phyloP scores from a whole-genome alignment of 2,797 vertebrate species.

The Tinamus major region DNA sequence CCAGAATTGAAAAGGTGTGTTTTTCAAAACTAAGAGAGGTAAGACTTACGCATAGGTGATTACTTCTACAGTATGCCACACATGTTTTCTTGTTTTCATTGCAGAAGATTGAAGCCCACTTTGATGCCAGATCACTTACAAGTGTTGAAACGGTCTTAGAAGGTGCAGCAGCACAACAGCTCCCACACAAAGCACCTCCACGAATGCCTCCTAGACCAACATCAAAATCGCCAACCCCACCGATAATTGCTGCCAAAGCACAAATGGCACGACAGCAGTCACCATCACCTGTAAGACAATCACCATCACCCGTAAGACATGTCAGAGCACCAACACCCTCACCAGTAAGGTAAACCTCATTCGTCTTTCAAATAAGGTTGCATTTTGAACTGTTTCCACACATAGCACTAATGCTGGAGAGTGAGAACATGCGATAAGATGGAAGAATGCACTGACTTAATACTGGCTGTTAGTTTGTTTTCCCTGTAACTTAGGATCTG shows the following conservation, averaged over 20 bases:
- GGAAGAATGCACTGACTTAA: background rate
- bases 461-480: background rate
- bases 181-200: constrained; percentile 95
- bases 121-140: constrained; percentile 86
- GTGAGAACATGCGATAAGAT: background rate
- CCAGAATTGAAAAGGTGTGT: constrained; percentile 90
- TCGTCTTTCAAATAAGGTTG: background rate
- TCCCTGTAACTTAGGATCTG: background rate
- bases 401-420: background rate
- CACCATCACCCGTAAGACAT: constrained; percentile 94
- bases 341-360: constrained; percentile 86
- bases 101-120: constrained; percentile 88
- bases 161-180: constrained; percentile 84
- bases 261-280: constrained; percentile 91
- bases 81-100: constrained; percentile 15
- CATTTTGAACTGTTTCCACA: background rate
- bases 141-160: constrained; percentile 90
- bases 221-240: constrained; percentile 90
- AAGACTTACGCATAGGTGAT: background rate
- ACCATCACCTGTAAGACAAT: constrained; percentile 94
- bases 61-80: background rate
- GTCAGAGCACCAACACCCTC: constrained; percentile 91
- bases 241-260: constrained; percentile 85
- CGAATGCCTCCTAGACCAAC: constrained; percentile 92
- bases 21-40: constrained; percentile 57